These are phyloP conservation scores for Cettia cetti DNA, from an alignment of 2,113 vertebrate genomes.

Conservation along the genomic window DNA sequence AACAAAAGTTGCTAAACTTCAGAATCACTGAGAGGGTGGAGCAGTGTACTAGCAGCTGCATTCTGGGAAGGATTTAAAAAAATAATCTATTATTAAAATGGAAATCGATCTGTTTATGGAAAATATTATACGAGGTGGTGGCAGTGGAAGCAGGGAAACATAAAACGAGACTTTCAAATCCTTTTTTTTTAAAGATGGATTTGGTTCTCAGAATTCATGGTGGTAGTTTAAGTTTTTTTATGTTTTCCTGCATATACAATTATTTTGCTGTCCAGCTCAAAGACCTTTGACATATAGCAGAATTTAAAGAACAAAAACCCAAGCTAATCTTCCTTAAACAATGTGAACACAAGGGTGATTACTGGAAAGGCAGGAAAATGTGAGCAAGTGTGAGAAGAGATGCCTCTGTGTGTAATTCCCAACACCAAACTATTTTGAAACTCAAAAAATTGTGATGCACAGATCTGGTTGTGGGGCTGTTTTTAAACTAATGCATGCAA, in stretches of 20 bases:
- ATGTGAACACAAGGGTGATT: not conserved
- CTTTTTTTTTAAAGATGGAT: not conserved
- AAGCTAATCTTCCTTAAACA: not conserved
- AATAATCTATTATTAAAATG: not conserved
- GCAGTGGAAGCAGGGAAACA: not conserved
- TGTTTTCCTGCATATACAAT: not conserved
- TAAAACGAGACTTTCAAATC: not conserved
- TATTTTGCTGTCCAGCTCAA: not conserved
- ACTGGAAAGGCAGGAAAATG: not conserved
- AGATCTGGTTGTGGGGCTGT: not conserved
- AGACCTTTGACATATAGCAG: not conserved
- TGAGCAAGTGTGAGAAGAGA: not conserved
- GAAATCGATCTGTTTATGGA: not conserved
- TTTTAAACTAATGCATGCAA: not conserved
- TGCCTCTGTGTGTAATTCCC: accelerated
- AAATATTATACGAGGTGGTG: not conserved
- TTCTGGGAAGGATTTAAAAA: not conserved
- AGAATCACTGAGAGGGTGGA: not conserved
- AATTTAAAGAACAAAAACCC: not conserved
- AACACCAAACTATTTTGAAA: not conserved
- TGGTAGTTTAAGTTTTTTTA: not conserved
- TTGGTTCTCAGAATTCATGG: not conserved
- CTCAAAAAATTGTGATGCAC: not conserved
- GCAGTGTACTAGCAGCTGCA: not conserved
- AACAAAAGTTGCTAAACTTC: not conserved